Base-by-base conservation (phyloP, 2,113 vertebrate species). In the Prunella himalayana region DNA sequence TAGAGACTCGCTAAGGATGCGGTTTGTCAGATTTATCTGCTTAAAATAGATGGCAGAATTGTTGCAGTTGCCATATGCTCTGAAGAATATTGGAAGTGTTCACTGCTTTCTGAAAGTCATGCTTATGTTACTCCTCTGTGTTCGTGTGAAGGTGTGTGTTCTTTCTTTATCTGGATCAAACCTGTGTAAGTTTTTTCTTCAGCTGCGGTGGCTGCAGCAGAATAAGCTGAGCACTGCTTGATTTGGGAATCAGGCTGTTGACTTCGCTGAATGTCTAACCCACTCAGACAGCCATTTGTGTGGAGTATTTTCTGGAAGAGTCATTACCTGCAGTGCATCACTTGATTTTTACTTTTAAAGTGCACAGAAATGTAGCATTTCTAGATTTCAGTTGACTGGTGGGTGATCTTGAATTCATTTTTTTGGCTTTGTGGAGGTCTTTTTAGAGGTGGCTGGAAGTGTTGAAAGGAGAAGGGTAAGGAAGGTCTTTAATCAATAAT, bases 121-220 rank as follows among this genome's bases (percentile, higher is more conserved):
- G 10, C 13, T 19, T 71, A 1, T 16, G 13, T 50, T 73, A 35
- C 5, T 65, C 11, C 12, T 82, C 2, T 70, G 45, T 22, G 7
- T 53, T 80, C 30, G 1, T 33, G 10, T 30, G 19, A 54, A 11
- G 4, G 3, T 16, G 9, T 60, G 8, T 17, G 3, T 50, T 23
- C 3, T 64, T 83, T 75, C 47, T 72, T 54, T 28, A 15, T 12
- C 2, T 0, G 1, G 2, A 3, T 39, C 9, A 71, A 68, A 63
- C 10, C 28, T 51, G 7, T 10, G 1, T 19, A 20, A 18, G 3
- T 2, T n/a, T 94, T 88, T 73, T 37, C 6, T 12, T 37, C 18
- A 10, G 31, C 25, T 59, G 15, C 80, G 6, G 3, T 47, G 47
- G 24, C 17, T 78, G 2, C 33, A n/a, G 69, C 49, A n/a, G 20